These are phyloP conservation scores for Megaceryle torquata DNA, from an alignment of 2,113 vertebrate species.

Conservation along the genomic window DNA sequence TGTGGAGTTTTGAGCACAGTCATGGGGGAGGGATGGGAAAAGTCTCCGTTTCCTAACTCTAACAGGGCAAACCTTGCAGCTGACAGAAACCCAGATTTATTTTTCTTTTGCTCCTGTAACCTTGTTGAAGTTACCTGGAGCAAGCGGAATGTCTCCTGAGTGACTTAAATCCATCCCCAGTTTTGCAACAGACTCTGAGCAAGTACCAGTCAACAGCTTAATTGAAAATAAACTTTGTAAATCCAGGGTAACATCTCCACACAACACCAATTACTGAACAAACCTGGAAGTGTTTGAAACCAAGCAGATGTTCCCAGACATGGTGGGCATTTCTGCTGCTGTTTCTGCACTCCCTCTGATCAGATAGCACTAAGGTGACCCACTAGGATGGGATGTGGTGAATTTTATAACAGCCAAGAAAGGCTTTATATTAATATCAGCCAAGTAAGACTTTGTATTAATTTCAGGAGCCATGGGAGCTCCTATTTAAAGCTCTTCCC, in stretches of 20 bases:
- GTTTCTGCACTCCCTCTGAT: neutral
- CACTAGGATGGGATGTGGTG: neutral
- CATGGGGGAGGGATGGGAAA: conserved; percentile 32
- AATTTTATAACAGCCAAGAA: neutral
- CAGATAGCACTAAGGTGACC: neutral
- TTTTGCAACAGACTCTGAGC: neutral
- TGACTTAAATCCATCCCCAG: neutral
- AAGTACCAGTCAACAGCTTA: conserved; percentile 30
- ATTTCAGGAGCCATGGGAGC: conserved; percentile 32
- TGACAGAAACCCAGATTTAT: neutral
- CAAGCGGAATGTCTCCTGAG: neutral
- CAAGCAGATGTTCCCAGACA: neutral
- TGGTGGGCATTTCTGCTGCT: neutral
- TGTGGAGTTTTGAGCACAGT: conserved; percentile 7
- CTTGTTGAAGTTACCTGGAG: conserved; percentile 23
- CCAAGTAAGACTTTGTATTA: neutral
- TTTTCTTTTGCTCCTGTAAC: neutral
- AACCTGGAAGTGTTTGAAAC: neutral
- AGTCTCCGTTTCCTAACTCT: conserved; percentile 18
- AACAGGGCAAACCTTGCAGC: neutral
- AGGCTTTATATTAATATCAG: neutral
- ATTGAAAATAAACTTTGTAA: conserved; percentile 43
- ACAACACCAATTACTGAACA: neutral
- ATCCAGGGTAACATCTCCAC: neutral
- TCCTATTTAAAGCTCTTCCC: conserved; percentile 10